Percentiles rank a stretch among this genome's conserved stretches.
These are phyloP conservation scores for Athripsodes cinereus DNA, from an alignment of 2,888 invertebrate genomes.

Conservation along the genomic window DNA sequence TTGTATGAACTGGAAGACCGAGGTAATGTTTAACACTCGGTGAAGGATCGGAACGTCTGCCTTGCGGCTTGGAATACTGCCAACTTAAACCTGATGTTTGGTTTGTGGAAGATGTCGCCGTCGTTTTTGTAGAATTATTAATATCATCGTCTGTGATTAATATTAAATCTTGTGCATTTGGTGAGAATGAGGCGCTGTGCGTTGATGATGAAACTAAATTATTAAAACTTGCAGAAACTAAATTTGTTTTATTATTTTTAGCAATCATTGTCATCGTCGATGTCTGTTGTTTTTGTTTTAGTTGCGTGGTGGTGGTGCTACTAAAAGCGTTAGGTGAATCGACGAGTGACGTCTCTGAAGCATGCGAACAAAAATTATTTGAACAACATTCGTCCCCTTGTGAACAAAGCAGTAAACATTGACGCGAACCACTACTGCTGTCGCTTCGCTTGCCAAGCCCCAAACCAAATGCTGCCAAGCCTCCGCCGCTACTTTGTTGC, in stretches of 20 bases:
- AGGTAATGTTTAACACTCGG: constrained; percentile 9
- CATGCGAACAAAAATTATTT: constrained; percentile 13
- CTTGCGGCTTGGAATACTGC: not conserved
- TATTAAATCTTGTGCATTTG: too few species aligned
- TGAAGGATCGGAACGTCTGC: constrained; percentile 19
- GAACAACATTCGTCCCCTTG: constrained; percentile 17
- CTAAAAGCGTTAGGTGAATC: constrained; percentile 4
- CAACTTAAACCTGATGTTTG: not conserved
- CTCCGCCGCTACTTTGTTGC: not conserved
- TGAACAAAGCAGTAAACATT: constrained; percentile 27
- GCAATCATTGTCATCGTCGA: too few species aligned
- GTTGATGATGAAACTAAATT: too few species aligned
- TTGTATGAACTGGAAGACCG: constrained; percentile 1
- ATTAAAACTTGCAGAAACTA: too few species aligned
- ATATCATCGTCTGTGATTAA: too few species aligned
- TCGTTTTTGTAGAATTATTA: too few species aligned
- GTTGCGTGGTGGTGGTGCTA: too few species aligned
- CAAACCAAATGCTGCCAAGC: constrained; percentile 4
- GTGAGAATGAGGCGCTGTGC: too few species aligned
- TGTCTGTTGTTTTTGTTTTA: too few species aligned
- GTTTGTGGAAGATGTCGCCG: not conserved
- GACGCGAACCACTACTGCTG: constrained; percentile 22
- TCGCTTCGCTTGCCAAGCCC: constrained; percentile 12
- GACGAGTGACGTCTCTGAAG: constrained; percentile 3
- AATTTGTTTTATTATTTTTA: too few species aligned